Evolutionary conservation across 2,797 vertebrate genomes (phyloP).

Genomic region (Paguma larvata): DNA sequence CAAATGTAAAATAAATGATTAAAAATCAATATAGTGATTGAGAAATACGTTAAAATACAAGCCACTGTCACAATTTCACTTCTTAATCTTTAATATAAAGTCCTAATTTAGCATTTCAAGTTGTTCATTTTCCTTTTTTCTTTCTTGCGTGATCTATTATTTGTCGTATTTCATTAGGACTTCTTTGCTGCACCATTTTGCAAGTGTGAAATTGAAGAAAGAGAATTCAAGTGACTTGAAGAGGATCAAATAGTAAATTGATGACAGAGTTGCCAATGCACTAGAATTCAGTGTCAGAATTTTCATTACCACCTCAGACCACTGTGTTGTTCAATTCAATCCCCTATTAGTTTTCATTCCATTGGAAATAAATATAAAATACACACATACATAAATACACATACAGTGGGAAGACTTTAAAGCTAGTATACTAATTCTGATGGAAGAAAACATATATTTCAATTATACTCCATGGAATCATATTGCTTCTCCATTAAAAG

Average conservation of each 20-base stretch:
- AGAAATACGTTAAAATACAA: constrained; percentile 23
- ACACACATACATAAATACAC: too few relatives aligned
- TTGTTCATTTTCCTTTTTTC: background rate
- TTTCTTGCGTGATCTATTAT: background rate
- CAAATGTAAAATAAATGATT: background rate
- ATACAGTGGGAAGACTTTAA: background rate
- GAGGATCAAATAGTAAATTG: background rate
- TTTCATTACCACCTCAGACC: background rate
- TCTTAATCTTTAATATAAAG: constrained; percentile 23
- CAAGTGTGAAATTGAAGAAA: constrained; percentile 34
- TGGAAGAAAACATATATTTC: background rate
- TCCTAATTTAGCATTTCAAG: constrained; percentile 5
- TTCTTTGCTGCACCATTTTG: background rate
- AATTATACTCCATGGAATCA: background rate
- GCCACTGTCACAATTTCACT: background rate
- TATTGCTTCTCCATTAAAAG: background rate
- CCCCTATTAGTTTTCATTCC: background rate
- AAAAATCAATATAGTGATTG: background rate
- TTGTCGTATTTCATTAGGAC: background rate
- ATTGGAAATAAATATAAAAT: background rate
- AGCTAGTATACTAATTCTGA: background rate
- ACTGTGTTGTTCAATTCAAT: background rate
- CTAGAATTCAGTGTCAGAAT: background rate
- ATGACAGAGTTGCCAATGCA: background rate
- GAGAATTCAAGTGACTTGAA: constrained; percentile 12